Base-by-base conservation (phyloP, 1,140 invertebrate genomes). In the Drosophila bifasciata region DNA sequence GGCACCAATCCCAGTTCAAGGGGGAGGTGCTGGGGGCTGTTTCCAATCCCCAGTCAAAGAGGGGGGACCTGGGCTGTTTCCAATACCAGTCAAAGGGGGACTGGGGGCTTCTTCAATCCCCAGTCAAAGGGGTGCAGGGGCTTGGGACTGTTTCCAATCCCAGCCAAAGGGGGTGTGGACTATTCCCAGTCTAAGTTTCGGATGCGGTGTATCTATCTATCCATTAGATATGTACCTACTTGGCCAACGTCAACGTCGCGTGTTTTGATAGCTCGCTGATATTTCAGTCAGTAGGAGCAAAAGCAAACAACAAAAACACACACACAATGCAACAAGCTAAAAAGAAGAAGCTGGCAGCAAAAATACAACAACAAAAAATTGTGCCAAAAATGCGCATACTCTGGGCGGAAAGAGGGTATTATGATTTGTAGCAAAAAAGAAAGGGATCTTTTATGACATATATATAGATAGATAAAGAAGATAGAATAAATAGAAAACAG, bases 181-280 rank as follows among this genome's bases (percentile, higher is more conserved):
- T n/a, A n/a, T n/a, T n/a, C n/a, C 32, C 32, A 36, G 32, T 36
- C 32, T 13, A 36, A 75, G 56, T 64, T 61, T 43, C 39, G 8
- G 28, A 21, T 44, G 16, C 8, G 21, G 21, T 23, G 21, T 28
- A 44, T 23, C 48, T 28, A 51, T 52, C 62, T 55, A 40, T 53
- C 44, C 9, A 32, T 43, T 49, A 61, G 55, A 55, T 28, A n/a
- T n/a, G n/a, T n/a, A n/a, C n/a, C n/a, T n/a, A 16, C 45, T 32
- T 36, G 23, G 63, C 64, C 64, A 67, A 36, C 32, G 32, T 36
- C 32, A 32, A 68, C 64, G 66, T 76, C 72, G 75, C 79, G 76
- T 84, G 71, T 76, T 76, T 84, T 79, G 68, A 81, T 69, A 73
- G 68, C 68, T 62, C 39, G 69, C 57, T 83, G 48, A 75, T 71